These are phyloP conservation scores for Drosophila nr. medialis DNA, from an alignment of 2,888 invertebrate genomes.

Conservation along the genomic window DNA sequence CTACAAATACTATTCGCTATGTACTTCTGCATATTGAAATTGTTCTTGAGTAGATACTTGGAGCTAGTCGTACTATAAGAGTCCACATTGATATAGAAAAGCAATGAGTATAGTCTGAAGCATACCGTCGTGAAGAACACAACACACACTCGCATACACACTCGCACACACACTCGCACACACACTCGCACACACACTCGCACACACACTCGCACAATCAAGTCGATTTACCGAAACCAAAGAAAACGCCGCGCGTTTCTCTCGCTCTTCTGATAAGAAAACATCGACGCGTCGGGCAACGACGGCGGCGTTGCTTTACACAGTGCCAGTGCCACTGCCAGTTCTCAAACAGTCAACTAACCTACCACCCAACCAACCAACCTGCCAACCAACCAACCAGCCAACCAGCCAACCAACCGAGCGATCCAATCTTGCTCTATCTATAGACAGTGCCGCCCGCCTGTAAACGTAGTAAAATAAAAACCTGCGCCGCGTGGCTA, in stretches of 20 bases:
- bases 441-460: constrained; percentile 41
- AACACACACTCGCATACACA: constrained; percentile 15
- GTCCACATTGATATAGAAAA: constrained; percentile 32
- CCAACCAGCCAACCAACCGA: constrained; percentile 23
- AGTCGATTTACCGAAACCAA: constrained; percentile 38
- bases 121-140: constrained; percentile 23
- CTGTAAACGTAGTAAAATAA: constrained; percentile 13
- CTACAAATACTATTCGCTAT: constrained; percentile 5
- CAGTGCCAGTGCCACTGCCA: constrained; percentile 17
- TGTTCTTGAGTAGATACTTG: constrained; percentile 33
- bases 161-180: constrained; percentile 11
- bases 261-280: constrained; percentile 53
- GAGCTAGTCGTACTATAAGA: constrained; percentile 18
- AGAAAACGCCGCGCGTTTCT: constrained; percentile 58
- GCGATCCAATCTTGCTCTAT: constrained; percentile 55
- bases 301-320: constrained; percentile 22
- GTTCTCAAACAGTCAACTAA: constrained; percentile 45
- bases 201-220: constrained; percentile 24
- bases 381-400: constrained; percentile 8
- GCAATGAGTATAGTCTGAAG: constrained; percentile 17
- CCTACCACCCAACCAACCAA: constrained; percentile 17
- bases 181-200: constrained; percentile 12
- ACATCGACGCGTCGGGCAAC: constrained; percentile 25
- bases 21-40: constrained; percentile 16
- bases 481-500: constrained; percentile 23